Conservation (phyloP, 2,888 invertebrate species). For the Dilophus febrilis region DNA sequence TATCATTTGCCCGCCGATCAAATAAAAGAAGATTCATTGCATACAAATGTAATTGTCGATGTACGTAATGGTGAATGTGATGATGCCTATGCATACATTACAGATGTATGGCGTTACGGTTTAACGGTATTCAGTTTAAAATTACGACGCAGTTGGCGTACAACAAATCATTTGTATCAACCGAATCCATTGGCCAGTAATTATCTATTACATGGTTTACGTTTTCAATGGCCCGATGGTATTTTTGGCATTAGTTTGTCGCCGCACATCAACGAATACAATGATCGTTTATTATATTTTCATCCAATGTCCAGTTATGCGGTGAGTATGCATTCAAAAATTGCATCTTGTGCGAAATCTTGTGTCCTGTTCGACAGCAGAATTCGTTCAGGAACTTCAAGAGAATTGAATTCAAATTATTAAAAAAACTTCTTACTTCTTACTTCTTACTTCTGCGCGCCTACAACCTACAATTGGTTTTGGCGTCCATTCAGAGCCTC, state of each 20-base stretch:
- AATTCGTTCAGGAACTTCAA: too few species aligned
- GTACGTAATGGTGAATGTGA: slow-evolving; percentile 35
- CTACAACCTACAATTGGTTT: too few species aligned
- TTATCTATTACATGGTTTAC: slow-evolving; percentile 54
- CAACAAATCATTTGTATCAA: slow-evolving; percentile 23
- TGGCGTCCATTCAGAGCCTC: too few species aligned
- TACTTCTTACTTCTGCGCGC: too few species aligned
- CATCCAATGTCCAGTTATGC: slow-evolving; percentile 68
- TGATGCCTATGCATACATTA: slow-evolving; percentile 41
- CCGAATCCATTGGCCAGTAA: slow-evolving; percentile 39
- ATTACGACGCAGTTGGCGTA: slow-evolving; percentile 25
- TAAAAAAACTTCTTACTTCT: too few species aligned
- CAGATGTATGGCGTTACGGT: slow-evolving; percentile 47
- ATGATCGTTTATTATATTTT: slow-evolving; percentile 52
- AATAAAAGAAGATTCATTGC: slow-evolving; percentile 48
- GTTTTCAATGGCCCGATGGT: slow-evolving; percentile 71
- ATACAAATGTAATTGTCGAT: slow-evolving; percentile 36
- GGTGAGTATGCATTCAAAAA: too few species aligned
- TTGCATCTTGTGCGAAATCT: too few species aligned
- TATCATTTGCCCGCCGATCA: slow-evolving; percentile 46
- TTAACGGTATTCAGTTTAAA: slow-evolving; percentile 25
- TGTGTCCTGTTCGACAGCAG: too few species aligned
- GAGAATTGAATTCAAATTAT: too few species aligned
- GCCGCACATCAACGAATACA: slow-evolving; percentile 24
- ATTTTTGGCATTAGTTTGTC: slow-evolving; percentile 57